Base-by-base conservation (phyloP, 2,888 invertebrate species). In the Hyposoter didymator region DNA sequence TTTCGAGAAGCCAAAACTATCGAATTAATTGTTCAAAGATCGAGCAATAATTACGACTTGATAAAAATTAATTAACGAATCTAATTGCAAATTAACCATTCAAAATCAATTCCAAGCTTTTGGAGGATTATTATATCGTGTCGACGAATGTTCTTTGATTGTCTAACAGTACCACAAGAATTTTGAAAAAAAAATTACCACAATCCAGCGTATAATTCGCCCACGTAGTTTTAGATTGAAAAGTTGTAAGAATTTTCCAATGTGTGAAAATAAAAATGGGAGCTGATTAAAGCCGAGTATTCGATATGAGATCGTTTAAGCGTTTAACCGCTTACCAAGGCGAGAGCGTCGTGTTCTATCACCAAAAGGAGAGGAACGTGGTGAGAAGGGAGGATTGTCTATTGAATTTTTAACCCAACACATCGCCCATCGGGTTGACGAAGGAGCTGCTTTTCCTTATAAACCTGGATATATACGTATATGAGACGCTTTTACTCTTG, bases 231-330 rank as follows among this genome's bases (percentile, higher is more conserved):
- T 8, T 32, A 35, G 2, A 35, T n/a, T 35, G 17, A 49, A 76
- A 39, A 52, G 2, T 49, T 64, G n/a, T 17, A 49, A 22, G 22
- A 52, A 78, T 55, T n/a, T 14, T 69, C 10, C 43, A 2, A 69
- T 17, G 52, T 59, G 59, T 78, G 22, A 3, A 62, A 78, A 67
- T 45, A 55, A 52, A 67, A 35, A 69, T 69, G n/a, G n/a, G 62
- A 67, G 19, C 69, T 55, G 84, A 87, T 88, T 90, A 89, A 87
- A 87, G 90, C 87, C 8, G 84, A 79, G 86, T 80, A 73, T 85
- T 73, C 78, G 76, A 79, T 83, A 78, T 80, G 84, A 76, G 84
- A 83, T 84, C 85, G 39, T 39, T 39, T 39, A 85, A 85, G 80
- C 87, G 87, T 88, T 88, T 89, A 87, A 88, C 84, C 74, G 75